phyloP scores from a whole-genome alignment of 1,140 invertebrate genomes.

The Agrypnia vestita region DNA sequence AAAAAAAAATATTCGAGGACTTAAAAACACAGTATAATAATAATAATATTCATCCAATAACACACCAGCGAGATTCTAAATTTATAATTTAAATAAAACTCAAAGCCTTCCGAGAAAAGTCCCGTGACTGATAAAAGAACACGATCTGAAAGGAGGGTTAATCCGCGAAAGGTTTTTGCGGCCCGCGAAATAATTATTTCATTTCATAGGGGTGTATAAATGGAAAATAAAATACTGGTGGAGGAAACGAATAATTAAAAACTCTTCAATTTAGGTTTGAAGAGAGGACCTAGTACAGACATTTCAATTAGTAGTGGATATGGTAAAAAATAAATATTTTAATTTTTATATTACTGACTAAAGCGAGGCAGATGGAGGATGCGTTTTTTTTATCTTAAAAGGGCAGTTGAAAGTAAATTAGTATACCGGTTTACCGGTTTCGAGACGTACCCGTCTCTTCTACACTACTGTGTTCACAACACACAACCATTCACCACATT shows the following conservation, averaged over 20 bases:
- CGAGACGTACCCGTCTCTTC: too few relatives aligned
- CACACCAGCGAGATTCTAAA: neutral
- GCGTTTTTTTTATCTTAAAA: too few relatives aligned
- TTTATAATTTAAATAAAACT: slow-evolving; percentile 9
- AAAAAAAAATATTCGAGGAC: slow-evolving; percentile 8
- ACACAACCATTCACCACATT: too few relatives aligned
- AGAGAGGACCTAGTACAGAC: too few relatives aligned
- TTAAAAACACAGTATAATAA: slow-evolving; percentile 2
- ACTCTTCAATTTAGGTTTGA: neutral
- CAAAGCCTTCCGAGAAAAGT: neutral
- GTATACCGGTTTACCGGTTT: too few relatives aligned
- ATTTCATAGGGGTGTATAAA: neutral
- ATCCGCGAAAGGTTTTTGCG: neutral
- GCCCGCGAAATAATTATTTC: neutral
- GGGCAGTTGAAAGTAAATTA: too few relatives aligned
- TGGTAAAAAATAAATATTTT: too few relatives aligned
- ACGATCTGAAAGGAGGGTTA: neutral
- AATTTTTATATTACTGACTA: too few relatives aligned
- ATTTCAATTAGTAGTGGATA: too few relatives aligned
- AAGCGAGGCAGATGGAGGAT: too few relatives aligned
- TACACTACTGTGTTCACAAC: too few relatives aligned
- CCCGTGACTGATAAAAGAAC: neutral
- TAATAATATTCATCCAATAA: neutral
- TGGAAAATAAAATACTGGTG: neutral
- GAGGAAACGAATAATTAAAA: neutral